phyloP scores from a whole-genome alignment of 1,140 invertebrate genomes.

The Pseudomyrmex sp. region DNA sequence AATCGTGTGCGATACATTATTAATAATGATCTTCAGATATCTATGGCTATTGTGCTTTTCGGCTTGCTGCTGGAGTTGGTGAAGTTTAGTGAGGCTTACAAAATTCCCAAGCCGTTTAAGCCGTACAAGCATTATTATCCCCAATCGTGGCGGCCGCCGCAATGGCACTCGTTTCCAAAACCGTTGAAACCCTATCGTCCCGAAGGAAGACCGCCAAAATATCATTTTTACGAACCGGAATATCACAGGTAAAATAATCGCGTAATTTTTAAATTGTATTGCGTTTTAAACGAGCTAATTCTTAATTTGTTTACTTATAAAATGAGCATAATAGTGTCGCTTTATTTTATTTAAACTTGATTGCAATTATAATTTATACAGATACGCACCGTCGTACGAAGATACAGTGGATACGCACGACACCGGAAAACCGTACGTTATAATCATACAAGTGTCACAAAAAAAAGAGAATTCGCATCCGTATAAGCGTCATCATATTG shows the following conservation, averaged over 20 bases:
- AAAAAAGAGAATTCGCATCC: constrained; percentile 25
- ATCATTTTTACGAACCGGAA: constrained; percentile 49
- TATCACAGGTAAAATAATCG: constrained; percentile 51
- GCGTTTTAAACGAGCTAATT: too few species aligned
- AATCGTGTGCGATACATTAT: constrained; percentile 2
- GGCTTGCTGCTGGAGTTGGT: constrained; percentile 58
- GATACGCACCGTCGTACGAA: constrained; percentile 42
- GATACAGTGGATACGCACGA: constrained; percentile 33
- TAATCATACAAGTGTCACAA: constrained; percentile 76
- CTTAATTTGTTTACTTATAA: not conserved
- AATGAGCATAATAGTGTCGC: not conserved
- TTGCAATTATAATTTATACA: constrained; percentile 17
- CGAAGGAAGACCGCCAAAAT: constrained; percentile 46
- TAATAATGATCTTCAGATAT: constrained; percentile 52
- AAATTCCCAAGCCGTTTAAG: constrained; percentile 61
- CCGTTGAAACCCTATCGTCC: constrained; percentile 51
- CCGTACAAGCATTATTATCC: constrained; percentile 67
- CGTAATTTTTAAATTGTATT: not conserved
- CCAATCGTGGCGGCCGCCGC: constrained; percentile 54
- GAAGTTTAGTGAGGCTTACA: constrained; percentile 62
- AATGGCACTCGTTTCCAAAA: constrained; percentile 61
- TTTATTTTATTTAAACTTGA: not conserved
- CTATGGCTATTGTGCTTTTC: constrained; percentile 52
- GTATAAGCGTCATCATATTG: constrained; percentile 45
- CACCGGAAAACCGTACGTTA: constrained; percentile 70